A percentile compares a stretch with the other conserved stretches of the same genome.
phyloP scores from a whole-genome alignment of 2,113 vertebrate species.

The Nothocercus nigrocapillus region DNA sequence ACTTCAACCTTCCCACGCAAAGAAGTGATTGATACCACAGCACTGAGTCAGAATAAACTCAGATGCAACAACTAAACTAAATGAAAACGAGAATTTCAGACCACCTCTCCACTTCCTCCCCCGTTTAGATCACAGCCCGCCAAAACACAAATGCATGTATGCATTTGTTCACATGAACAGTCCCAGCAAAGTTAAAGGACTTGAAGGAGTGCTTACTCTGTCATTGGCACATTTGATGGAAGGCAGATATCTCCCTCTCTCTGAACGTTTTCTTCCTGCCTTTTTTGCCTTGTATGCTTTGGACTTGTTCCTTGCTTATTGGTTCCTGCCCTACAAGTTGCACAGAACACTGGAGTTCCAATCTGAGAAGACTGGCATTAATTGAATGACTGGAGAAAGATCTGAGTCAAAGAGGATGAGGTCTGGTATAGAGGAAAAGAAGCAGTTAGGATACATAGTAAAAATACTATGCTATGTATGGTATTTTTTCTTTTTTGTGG shows the following conservation, averaged over 20 bases:
- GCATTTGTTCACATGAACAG: neutral
- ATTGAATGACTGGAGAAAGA: neutral
- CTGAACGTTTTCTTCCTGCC: neutral
- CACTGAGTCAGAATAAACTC: neutral
- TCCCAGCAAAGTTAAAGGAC: neutral
- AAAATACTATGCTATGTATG: neutral
- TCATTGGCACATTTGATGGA: neutral
- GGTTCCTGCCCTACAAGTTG: neutral
- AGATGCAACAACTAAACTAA: neutral
- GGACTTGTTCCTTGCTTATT: neutral
- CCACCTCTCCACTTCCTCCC: neutral
- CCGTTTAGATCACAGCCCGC: neutral
- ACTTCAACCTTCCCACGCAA: neutral
- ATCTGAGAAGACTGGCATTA: neutral
- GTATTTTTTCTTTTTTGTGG: neutral
- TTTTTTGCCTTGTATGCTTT: neutral
- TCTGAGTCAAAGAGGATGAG: neutral
- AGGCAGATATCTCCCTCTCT: neutral
- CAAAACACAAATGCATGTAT: neutral
- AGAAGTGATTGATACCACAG: rapidly evolving
- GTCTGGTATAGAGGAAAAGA: neutral
- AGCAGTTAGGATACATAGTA: neutral
- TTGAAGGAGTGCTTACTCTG: neutral
- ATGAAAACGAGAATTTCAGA: neutral
- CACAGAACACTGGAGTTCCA: neutral